Conservation (phyloP, 2,113 vertebrate species). For the Globicephala melas region DNA sequence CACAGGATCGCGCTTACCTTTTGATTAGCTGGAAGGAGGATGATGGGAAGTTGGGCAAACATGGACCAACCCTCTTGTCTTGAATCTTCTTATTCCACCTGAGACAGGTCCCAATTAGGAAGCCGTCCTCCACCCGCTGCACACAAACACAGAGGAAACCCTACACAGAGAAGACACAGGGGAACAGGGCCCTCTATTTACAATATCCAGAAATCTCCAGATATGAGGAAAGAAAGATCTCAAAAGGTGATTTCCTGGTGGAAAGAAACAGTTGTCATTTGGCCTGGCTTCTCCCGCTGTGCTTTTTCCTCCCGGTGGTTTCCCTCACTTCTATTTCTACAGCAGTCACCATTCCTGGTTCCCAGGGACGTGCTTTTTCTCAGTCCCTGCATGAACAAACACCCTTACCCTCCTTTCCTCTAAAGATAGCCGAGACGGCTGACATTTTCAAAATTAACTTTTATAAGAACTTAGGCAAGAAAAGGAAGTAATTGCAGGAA, state of each 20-base stretch:
- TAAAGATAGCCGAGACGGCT: constrained; percentile 45
- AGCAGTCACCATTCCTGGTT: neutral
- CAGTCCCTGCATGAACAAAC: neutral
- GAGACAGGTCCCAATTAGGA: neutral
- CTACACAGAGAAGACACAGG: neutral
- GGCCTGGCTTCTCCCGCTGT: neutral
- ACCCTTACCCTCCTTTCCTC: constrained; percentile 32
- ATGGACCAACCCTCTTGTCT: neutral
- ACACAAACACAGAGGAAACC: neutral
- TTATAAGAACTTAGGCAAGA: constrained; percentile 35
- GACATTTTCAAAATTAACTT: constrained; percentile 70
- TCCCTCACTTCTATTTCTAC: neutral
- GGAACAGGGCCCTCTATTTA: neutral
- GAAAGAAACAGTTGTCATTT: neutral
- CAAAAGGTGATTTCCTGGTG: constrained; percentile 1
- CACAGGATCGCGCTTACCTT: neutral
- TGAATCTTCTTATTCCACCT: neutral
- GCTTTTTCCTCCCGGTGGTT: neutral
- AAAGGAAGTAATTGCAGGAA: constrained; percentile 60
- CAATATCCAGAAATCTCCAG: neutral
- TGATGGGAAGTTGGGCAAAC: neutral
- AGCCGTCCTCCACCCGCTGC: neutral
- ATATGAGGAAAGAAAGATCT: neutral
- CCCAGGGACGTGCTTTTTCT: constrained; percentile 16
- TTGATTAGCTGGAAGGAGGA: neutral